Conservation (phyloP, 2,113 vertebrate genomes). For the Myrmecobius fasciatus region DNA sequence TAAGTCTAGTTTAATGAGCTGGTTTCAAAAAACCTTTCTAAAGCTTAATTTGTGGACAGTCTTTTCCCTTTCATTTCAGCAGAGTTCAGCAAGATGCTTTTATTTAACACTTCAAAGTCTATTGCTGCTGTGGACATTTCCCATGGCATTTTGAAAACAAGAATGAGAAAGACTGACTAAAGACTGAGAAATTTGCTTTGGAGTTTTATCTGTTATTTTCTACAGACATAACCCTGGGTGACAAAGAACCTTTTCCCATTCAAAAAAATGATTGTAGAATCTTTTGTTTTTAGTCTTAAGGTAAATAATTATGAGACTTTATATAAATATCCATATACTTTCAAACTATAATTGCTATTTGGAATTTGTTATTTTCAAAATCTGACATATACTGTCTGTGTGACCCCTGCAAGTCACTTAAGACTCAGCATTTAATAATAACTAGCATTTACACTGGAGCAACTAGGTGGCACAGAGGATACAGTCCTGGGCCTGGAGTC, state of each 20-base stretch:
- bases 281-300: background rate
- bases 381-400: background rate
- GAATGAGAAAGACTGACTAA: background rate
- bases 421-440: background rate
- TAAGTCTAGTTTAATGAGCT: background rate
- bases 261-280: background rate
- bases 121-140: background rate
- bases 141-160: background rate
- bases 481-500: background rate
- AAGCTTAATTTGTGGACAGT: background rate
- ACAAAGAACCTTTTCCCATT: background rate
- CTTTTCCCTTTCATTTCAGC: background rate
- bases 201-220: background rate
- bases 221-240: background rate
- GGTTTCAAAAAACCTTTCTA: background rate
- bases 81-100: background rate
- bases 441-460: background rate
- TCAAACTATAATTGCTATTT: background rate
- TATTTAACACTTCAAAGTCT: constrained; percentile 1
- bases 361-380: background rate
- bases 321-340: background rate
- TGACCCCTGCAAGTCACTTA: background rate
- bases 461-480: background rate
- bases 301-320: background rate
- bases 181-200: background rate